These are phyloP conservation scores for Watsonalla binaria DNA, from an alignment of 2,888 invertebrate genomes.

Conservation along the genomic window DNA sequence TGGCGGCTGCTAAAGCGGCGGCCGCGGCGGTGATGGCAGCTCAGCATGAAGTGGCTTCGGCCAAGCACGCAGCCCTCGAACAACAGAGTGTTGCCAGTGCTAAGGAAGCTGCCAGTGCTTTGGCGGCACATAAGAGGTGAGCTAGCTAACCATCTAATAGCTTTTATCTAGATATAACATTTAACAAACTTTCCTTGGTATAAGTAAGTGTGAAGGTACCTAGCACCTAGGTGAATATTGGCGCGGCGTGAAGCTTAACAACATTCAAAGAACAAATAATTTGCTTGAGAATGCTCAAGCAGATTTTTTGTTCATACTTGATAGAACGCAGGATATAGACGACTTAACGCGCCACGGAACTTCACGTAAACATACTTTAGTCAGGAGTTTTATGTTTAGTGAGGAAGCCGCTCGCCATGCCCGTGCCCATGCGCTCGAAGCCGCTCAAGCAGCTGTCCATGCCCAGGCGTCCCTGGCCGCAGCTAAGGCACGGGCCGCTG, in stretches of 20 bases:
- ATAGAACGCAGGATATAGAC: no score
- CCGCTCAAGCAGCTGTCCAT: slow-evolving; percentile 81
- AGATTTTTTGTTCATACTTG: no score
- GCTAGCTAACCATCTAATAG: not conserved
- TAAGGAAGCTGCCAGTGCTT: slow-evolving; percentile 85
- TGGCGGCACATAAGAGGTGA: slow-evolving; percentile 78
- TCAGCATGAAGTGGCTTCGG: slow-evolving; percentile 85
- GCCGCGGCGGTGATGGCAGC: slow-evolving; percentile 84
- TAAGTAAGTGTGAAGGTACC: no score
- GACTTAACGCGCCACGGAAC: no score
- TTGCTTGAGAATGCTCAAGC: no score
- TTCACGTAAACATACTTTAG: no score
- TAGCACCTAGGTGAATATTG: no score
- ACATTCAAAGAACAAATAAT: no score
- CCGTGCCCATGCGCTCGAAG: slow-evolving; percentile 82
- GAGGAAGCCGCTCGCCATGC: slow-evolving; percentile 83
- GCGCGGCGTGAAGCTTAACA: no score
- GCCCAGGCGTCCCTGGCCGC: slow-evolving; percentile 85
- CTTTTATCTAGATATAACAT: no score
- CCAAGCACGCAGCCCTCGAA: slow-evolving; percentile 84
- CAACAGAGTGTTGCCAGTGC: slow-evolving; percentile 86
- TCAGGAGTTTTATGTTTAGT: slow-evolving; percentile 32
- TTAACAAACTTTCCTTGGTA: not conserved
- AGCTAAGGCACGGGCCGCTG: slow-evolving; percentile 83
- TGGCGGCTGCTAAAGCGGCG: slow-evolving; percentile 86